Base-by-base conservation (phyloP, 2,888 invertebrate genomes). In the Drosophila heteroneura region DNA sequence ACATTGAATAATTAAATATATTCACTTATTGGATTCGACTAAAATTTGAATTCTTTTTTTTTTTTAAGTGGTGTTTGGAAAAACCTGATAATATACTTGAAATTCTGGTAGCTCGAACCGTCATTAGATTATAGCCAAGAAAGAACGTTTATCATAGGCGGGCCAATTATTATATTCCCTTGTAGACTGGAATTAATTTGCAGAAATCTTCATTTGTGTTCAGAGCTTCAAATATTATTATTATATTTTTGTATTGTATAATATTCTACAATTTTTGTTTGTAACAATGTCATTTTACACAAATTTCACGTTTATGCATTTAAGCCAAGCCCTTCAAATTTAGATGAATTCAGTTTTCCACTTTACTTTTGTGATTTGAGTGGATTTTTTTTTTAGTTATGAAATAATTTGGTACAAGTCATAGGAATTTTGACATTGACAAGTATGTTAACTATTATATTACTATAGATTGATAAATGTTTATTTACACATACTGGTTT, bases 401-500 rank as follows among this genome's bases (percentile, higher is more conserved):
- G 9, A 35, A 54, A n/a, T n/a, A 33, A 53, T 53, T 33, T 33
- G 22, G 10, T 19, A 10, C 14, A 9, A n/a, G 19, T 28, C 28
- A 22, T n/a, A 1, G 16, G 3, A 33, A 54, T 22, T 53, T 35
- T 16, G 10, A 26, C 9, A 26, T 26, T 54, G 28, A 37, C 19
- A 35, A 54, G 26, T 26, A 26, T 19, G 9, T 30, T 54, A 12
- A n/a, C 26, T 33, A 6, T 22, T 54, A 26, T 64, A 49, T n/a
- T 47, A 10, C 33, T 19, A 10, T 6, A 41, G 33, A 14, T 35
- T 37, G 30, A 35, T 63, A 30, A 10, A 37, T 28, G 16, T 22
- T 61, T 70, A 70, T 69, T 60, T 70, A 70, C 61, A 70, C 19
- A 69, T 32, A 49, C 12, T 54, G 19, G 12, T 53, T 54, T 63